Percentiles rank a stretch among this genome's conserved stretches.
Evolutionary conservation across 2,113 vertebrate genomes (phyloP).

Genomic region (Danionella cerebrum): DNA sequence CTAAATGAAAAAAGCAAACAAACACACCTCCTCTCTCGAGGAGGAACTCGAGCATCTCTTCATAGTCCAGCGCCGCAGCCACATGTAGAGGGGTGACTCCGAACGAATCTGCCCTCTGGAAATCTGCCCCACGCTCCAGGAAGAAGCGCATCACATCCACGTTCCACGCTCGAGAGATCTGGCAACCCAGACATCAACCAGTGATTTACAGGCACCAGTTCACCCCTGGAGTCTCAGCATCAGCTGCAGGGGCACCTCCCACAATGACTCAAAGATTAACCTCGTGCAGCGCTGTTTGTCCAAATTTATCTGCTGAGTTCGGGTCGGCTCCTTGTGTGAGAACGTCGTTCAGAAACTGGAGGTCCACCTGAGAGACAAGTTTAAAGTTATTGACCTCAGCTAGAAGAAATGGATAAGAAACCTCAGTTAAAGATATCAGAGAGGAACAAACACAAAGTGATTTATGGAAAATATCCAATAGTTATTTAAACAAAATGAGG

Average conservation of each 20-base stretch:
- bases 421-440: too few relatives aligned
- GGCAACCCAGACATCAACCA: neutral
- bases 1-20: too few relatives aligned
- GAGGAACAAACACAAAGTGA: too few relatives aligned
- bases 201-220: neutral
- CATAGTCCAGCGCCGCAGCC: constrained; percentile 56
- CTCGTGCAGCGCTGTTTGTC: constrained; percentile 61
- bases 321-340: constrained; percentile 52
- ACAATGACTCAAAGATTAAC: constrained; percentile 32
- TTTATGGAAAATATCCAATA: too few relatives aligned
- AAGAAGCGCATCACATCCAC: constrained; percentile 63
- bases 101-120: constrained; percentile 43
- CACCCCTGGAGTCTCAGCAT: neutral
- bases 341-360: constrained; percentile 44
- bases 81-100: constrained; percentile 59
- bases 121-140: constrained; percentile 51
- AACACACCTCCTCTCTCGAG: constrained; percentile 48
- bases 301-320: constrained; percentile 52
- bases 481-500: too few relatives aligned
- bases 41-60: constrained; percentile 59
- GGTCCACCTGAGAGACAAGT: constrained; percentile 48
- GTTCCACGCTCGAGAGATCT: constrained; percentile 60
- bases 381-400: neutral
- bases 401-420: too few relatives aligned
- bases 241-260: neutral